Percentiles rank a stretch among this genome's conserved stretches.
These are phyloP conservation scores for Galemys pyrenaicus DNA, from an alignment of 2,113 vertebrate genomes.

Conservation along the genomic window DNA sequence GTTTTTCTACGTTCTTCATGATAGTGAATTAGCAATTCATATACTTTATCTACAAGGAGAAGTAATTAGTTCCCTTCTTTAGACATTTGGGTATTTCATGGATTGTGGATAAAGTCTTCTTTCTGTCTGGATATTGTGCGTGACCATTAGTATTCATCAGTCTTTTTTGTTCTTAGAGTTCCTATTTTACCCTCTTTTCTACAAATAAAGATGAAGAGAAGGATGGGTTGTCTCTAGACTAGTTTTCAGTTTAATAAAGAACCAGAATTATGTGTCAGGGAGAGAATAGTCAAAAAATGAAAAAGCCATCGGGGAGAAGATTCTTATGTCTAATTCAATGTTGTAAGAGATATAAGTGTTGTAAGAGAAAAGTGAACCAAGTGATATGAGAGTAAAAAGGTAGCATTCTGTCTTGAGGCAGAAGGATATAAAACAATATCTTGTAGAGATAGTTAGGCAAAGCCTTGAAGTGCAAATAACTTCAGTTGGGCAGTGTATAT, in stretches of 20 bases:
- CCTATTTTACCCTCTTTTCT: conserved; percentile 12
- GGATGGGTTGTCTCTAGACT: not conserved
- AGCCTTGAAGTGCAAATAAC: not conserved
- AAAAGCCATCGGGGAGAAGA: not conserved
- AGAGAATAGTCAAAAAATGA: not conserved
- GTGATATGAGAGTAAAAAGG: not conserved
- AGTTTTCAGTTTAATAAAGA: conserved; percentile 8
- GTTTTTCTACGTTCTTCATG: conserved; percentile 14
- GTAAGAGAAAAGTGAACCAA: conserved; percentile 9
- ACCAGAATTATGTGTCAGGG: not conserved
- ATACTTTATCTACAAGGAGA: not conserved
- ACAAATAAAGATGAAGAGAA: not conserved
- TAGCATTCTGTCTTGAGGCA: not conserved
- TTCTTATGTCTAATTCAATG: not conserved
- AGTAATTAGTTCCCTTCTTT: not conserved
- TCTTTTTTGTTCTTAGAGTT: conserved; percentile 11
- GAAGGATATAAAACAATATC: too few relatives aligned
- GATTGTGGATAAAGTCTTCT: not conserved
- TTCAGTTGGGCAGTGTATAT: not conserved
- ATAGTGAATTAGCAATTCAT: not conserved
- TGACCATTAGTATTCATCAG: conserved; percentile 39
- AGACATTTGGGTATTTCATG: conserved; percentile 13
- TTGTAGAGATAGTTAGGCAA: not conserved
- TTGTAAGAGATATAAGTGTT: conserved; percentile 33
- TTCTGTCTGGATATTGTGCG: not conserved